Percentiles rank a stretch among this genome's conserved stretches.
phyloP scores from a whole-genome alignment of 2,888 invertebrate species.

The Hecatera dysodea region DNA sequence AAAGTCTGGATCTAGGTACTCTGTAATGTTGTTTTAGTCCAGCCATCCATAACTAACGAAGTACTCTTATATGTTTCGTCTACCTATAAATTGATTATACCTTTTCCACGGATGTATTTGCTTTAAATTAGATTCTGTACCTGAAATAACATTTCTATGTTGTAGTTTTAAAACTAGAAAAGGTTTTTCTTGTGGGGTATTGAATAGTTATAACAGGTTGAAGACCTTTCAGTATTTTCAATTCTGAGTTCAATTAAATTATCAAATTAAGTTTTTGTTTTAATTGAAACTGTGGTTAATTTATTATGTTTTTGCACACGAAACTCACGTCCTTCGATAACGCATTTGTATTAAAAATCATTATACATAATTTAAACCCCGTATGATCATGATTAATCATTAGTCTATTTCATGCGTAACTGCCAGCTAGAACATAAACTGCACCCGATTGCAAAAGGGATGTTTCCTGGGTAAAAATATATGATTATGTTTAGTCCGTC shows the following conservation, averaged over 20 bases:
- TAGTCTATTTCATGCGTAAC: too few species aligned
- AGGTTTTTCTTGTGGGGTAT: neutral
- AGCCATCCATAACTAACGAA: neutral
- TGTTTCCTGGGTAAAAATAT: too few species aligned
- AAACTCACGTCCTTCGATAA: neutral
- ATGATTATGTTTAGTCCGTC: too few species aligned
- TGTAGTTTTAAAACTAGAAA: slow-evolving; percentile 14
- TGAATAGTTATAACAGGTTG: neutral
- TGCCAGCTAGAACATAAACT: too few species aligned
- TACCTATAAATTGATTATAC: slow-evolving; percentile 4
- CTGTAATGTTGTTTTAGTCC: slow-evolving; percentile 21
- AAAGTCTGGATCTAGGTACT: slow-evolving; percentile 17
- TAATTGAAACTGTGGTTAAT: neutral
- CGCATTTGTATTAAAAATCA: neutral
- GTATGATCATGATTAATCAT: neutral
- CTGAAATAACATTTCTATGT: slow-evolving; percentile 27
- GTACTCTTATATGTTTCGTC: neutral
- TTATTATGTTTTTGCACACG: neutral
- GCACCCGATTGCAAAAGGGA: too few species aligned
- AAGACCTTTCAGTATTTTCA: neutral
- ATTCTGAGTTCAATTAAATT: neutral
- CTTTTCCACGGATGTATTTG: neutral
- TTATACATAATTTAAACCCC: neutral
- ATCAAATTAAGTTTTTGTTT: neutral
- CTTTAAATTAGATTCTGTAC: slow-evolving; percentile 17